Percentiles rank a stretch among this genome's conserved stretches.
phyloP scores from a whole-genome alignment of 1,140 invertebrate species.

The Pectinophora gossypiella region DNA sequence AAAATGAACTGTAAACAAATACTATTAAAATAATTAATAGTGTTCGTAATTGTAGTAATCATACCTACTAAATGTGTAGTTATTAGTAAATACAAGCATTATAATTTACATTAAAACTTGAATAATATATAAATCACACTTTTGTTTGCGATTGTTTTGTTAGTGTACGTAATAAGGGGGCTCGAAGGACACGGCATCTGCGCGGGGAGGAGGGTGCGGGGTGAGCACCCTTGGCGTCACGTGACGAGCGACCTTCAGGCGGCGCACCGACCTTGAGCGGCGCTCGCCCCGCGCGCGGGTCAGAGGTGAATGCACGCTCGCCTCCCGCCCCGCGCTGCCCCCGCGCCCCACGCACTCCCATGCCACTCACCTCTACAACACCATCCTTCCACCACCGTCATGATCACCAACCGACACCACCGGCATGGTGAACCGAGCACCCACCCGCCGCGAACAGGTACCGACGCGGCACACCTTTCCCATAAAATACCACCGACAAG shows the following conservation, averaged over 20 bases:
- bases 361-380: slow-evolving; percentile 38
- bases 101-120: too few relatives aligned
- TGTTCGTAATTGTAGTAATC: too few relatives aligned
- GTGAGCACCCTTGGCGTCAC: slow-evolving; percentile 63
- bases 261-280: slow-evolving; percentile 70
- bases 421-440: slow-evolving; percentile 13
- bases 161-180: too few relatives aligned
- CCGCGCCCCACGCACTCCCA: slow-evolving; percentile 21
- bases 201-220: slow-evolving; percentile 31
- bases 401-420: background rate
- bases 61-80: too few relatives aligned
- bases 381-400: slow-evolving; percentile 30
- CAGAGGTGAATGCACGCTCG: slow-evolving; percentile 70
- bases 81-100: too few relatives aligned
- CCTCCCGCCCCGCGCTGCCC: slow-evolving; percentile 25
- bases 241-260: slow-evolving; percentile 69
- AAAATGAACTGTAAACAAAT: too few relatives aligned
- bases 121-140: too few relatives aligned
- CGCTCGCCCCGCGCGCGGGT: slow-evolving; percentile 66
- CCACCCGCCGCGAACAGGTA: slow-evolving; percentile 63
- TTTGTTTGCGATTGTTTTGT: too few relatives aligned
- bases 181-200: too few relatives aligned
- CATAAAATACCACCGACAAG: slow-evolving; percentile 72
- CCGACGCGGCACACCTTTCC: slow-evolving; percentile 72
- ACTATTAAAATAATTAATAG: too few relatives aligned